These are phyloP conservation scores for Turritopsis dohrnii DNA, from an alignment of 30 jellyfish, hydroid and myxozoan species.

Conservation along the genomic window DNA sequence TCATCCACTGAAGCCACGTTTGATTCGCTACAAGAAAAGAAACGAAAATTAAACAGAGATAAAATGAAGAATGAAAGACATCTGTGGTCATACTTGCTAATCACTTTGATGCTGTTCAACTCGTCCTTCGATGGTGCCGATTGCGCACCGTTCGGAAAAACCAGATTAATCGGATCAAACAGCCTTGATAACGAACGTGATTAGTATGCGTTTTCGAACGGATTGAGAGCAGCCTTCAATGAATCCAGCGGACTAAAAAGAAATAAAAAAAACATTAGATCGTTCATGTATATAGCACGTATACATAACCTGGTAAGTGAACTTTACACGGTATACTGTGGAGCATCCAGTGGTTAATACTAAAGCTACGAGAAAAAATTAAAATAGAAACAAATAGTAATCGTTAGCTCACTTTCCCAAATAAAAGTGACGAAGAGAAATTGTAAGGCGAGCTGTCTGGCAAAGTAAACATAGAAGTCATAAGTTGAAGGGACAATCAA, in stretches of 20 bases:
- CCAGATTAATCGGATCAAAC: conserved; percentile 86
- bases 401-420: no score
- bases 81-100: conserved; percentile 74
- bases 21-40: conserved; percentile 47
- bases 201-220: conserved; percentile 77
- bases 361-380: no score
- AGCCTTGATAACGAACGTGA: conserved; percentile 79
- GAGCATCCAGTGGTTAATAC: no score
- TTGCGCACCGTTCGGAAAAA: conserved; percentile 78
- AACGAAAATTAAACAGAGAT: neutral
- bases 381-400: no score
- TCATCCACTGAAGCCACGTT: conserved; percentile 87
- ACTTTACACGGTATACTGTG: no score
- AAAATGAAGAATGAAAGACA: no score
- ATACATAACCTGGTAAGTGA: no score
- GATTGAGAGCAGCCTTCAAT: conserved; percentile 49
- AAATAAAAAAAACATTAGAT: neutral
- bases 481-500: no score
- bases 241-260: conserved; percentile 52
- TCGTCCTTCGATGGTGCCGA: conserved; percentile 83
- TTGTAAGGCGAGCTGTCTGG: no score
- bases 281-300: no score
- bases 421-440: no score
- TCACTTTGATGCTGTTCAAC: conserved; percentile 63
- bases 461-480: no score